phyloP scores from a whole-genome alignment of 2,888 invertebrate genomes.

The Oligia latruncula region DNA sequence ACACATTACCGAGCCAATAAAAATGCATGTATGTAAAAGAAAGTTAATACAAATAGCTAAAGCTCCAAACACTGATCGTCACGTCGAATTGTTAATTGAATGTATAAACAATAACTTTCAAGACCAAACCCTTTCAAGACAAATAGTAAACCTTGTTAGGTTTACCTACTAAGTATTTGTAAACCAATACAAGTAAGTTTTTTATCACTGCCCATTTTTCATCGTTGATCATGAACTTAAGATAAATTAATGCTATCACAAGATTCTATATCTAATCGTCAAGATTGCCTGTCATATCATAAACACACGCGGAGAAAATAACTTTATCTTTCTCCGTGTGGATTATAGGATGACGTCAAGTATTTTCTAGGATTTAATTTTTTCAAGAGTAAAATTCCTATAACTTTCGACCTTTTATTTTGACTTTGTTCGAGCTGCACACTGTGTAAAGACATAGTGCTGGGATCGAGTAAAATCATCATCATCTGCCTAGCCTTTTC shows the following conservation, averaged over 20 bases:
- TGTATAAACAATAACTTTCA: conserved; percentile 22
- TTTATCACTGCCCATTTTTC: conserved; percentile 11
- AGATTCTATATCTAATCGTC: conserved; percentile 43
- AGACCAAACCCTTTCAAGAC: conserved; percentile 8
- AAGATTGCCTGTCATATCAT: background rate
- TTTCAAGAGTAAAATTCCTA: background rate
- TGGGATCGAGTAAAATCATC: background rate
- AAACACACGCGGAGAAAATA: background rate
- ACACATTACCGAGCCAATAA: conserved; percentile 3
- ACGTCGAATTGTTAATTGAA: conserved; percentile 47
- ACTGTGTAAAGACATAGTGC: background rate
- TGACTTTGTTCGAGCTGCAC: background rate
- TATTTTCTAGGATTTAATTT: background rate
- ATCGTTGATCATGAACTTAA: conserved; percentile 45
- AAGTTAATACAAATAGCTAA: conserved; percentile 5
- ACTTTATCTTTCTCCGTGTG: background rate
- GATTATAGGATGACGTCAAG: background rate
- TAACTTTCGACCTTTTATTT: background rate
- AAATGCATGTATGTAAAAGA: conserved; percentile 4
- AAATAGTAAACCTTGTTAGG: background rate
- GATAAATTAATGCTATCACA: conserved; percentile 21
- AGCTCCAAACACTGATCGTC: conserved; percentile 1
- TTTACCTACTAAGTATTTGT: too few species aligned
- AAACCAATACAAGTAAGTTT: too few species aligned
- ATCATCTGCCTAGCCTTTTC: too few species aligned